Base-by-base conservation (phyloP, 37 sponge, comb jelly and placozoan species). In the Halisarca cf. caerulea region DNA sequence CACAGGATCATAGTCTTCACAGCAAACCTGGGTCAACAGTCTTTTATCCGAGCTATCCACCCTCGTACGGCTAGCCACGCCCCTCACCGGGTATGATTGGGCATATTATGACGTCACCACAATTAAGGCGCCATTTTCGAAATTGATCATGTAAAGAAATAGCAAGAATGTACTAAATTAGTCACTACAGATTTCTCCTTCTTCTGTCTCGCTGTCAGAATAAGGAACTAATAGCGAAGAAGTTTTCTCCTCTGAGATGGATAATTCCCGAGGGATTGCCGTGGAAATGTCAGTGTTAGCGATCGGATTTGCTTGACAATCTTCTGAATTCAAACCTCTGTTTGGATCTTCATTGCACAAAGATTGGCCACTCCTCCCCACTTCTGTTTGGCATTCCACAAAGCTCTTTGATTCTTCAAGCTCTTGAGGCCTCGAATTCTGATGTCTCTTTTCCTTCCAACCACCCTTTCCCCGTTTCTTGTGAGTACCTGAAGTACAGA, bases 181-280 rank as follows among this genome's bases (percentile, higher is more conserved):
- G 11, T 47, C 51, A 47, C 51, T 47, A 47, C 6, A 47, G 6
- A 74, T 20, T 74, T 74, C 77, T 23, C 77, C 77, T 6, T 74
- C 77, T 44, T 74, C 77, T 18, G 35, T 17, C 24, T 74, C 77
- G 41, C 77, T 74, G 45, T 74, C 77, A 41, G 77, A 39, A 25
- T 74, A 74, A 9, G 77, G 77, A 5, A 74, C 77, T 24, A 74
- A 44, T 35, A 15, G 1, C 44, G 43, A 42, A 2, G 6, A 40
- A 2, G n/a, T 40, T 44, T 1, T 23, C 45, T 74, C 77, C 45
- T 74, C 17, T 27, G 32, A 28, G 35, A 28, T 68, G 17, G 35
- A 68, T 34, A n/a, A n/a, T n/a, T n/a, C n/a, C n/a, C n/a, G n/a
- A n/a, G n/a, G n/a, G n/a, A n/a, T n/a, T n/a, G 69, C n/a, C 69